Base-by-base conservation (phyloP, 2,888 invertebrate species). In the Leptinotarsa tumamoca region DNA sequence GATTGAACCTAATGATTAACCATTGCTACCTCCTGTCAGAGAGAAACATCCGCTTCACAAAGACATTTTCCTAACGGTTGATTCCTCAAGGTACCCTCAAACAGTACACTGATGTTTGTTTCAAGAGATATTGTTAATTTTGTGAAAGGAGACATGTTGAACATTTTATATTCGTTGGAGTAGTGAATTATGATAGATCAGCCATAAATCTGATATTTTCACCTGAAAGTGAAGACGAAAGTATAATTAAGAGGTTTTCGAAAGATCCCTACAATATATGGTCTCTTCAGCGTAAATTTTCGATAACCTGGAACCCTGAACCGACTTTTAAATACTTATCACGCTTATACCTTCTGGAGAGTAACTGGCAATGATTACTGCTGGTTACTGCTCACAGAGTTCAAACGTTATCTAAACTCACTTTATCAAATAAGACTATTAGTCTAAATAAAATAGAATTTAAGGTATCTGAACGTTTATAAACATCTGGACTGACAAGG, bases 31-130 rank as follows among this genome's bases (percentile, higher is more conserved):
- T 18, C 76, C 80, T 82, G 77, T 76, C 78, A 84, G 83, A 61
- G 58, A 72, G 10, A 66, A 73, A 5, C 85, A 84, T 52, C 84
- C 83, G 4, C 54, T 80, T 23, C 73, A 73, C 61, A 68, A 50
- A 58, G 79, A 77, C 17, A 79, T 85, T 82, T 77, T 81, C 79
- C 83, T 85, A 81, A 80, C 82, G 67, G 84, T 67, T 7, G 15
- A 18, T 67, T 17, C 15, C 18, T 17, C 4, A 10, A n/a, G 17
- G 43, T 3, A 43, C 67, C 2, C n/a, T 18, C 4, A 43, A 21
- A 15, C 67, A 67, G 43, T 67, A 33, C 17, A 13, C 33, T 18
- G 21, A 21, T 21, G 23, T 10, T 43, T 10, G 43, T 43, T 67
- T 49, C 49, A 43, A 43, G n/a, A 15, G 1, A 21, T 67, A n/a